These are phyloP conservation scores for Drosophila niveifrons DNA, from an alignment of 2,888 invertebrate genomes.

Conservation along the genomic window DNA sequence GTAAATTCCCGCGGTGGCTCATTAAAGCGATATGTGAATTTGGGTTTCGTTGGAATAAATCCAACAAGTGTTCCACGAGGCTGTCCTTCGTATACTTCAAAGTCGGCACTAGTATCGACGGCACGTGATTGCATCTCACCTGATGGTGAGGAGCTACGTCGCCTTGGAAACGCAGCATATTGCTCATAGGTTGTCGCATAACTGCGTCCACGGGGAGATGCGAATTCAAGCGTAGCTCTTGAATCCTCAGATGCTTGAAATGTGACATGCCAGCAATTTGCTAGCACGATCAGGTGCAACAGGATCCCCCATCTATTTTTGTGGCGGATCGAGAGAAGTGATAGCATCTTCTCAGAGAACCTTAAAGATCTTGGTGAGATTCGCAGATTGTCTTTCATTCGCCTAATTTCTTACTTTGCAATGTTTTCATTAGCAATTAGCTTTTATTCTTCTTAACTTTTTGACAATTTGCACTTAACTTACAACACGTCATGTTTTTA, in stretches of 20 bases:
- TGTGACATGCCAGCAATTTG: conserved; percentile 17
- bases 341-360: conserved; percentile 60
- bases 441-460: conserved; percentile 35
- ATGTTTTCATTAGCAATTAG: conserved; percentile 48
- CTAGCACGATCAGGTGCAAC: conserved; percentile 49
- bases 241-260: conserved; percentile 20
- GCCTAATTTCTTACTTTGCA: conserved; percentile 46
- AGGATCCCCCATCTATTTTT: conserved; percentile 42
- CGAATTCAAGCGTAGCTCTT: conserved; percentile 42
- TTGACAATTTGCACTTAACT: conserved; percentile 29
- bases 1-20: conserved; percentile 95
- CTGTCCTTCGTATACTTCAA: conserved; percentile 94
- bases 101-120: conserved; percentile 93
- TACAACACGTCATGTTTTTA: conserved; percentile 50
- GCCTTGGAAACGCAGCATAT: conserved; percentile 83
- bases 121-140: conserved; percentile 94
- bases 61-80: conserved; percentile 94
- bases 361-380: conserved; percentile 33
- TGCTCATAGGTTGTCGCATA: conserved; percentile 77
- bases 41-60: conserved; percentile 93
- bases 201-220: conserved; percentile 69
- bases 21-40: conserved; percentile 96
- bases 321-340: conserved; percentile 32
- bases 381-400: conserved; percentile 34
- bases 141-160: conserved; percentile 83